Base-by-base conservation (phyloP, 2,113 vertebrate genomes). In the Atherinomorus stipes region DNA sequence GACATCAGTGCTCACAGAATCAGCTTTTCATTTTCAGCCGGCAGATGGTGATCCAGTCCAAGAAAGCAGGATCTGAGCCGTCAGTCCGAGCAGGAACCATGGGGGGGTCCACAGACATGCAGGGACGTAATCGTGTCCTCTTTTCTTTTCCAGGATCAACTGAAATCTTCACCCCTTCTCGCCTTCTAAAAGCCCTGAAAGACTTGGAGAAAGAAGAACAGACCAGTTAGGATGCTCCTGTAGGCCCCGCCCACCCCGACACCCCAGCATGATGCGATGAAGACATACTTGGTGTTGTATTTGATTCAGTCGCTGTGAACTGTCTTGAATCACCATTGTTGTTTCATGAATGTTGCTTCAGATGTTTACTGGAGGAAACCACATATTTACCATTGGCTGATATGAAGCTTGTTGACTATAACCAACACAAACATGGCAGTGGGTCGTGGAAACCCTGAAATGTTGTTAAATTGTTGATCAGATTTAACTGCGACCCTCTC, bases 121-220 rank as follows among this genome's bases (percentile, higher is more conserved):
- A 40, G 58, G 25, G 37, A 40, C 23, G 6, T 23, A 34, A 53
- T 38, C 12, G 19, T 11, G 16, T 6, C 18, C 22, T 54, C 4
- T 67, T 60, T 11, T 77, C n/a, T 84, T 59, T 85, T 64, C 1
- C 92, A 97, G 96, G 95, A 68, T 96, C 94, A 70, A 94, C 94
- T 49, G 94, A 95, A 86, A 90, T 96, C 87, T 92, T 96, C 85
- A 94, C 93, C 86, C 95, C 94, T 66, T 91, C 95, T 93, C 94
- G 94, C 85, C 93, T 95, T 88, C 94, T 95, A 79, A 93, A 95
- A 82, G 83, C 93, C 44, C 90, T 95, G 89, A 96, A 95, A 94
- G 95, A 95, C 60, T 81, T 95, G 91, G 95, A 95, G 76, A 95
- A 95, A 88, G 93, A 94, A 92, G 94, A 95, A 3, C 94, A 92